These are phyloP conservation scores for Sebastes baramenuke DNA, from an alignment of 2,797 vertebrate species.

Conservation along the genomic window DNA sequence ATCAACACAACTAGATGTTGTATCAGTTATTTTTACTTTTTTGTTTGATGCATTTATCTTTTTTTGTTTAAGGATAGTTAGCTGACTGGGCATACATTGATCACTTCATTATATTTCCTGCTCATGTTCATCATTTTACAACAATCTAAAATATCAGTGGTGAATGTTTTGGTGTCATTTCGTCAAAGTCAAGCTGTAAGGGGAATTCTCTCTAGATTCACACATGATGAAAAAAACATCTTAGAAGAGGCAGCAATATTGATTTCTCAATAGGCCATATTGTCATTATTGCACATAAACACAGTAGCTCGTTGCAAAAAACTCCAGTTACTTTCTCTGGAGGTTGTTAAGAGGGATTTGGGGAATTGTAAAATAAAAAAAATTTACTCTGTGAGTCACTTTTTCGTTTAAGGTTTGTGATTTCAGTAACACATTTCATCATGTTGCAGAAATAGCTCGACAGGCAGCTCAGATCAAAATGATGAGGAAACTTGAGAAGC, in stretches of 20 bases:
- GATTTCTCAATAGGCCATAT: neutral
- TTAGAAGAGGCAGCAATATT: neutral
- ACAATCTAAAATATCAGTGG: neutral
- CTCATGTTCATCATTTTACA: neutral
- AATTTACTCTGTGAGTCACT: neutral
- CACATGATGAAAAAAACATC: neutral
- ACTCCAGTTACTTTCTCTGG: neutral
- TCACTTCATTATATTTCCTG: neutral
- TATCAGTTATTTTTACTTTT: neutral
- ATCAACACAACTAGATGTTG: neutral
- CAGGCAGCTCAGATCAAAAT: conserved; percentile 96
- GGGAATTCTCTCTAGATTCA: neutral
- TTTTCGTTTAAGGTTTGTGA: neutral
- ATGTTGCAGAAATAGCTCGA: conserved; percentile 91
- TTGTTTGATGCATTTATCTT: neutral
- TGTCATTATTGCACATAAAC: neutral
- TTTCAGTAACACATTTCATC: conserved; percentile 22
- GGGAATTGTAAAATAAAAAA: neutral
- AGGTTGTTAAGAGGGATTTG: neutral
- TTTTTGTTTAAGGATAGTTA: neutral
- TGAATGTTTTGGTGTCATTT: neutral
- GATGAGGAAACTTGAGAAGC: conserved; percentile 93
- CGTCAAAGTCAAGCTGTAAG: neutral
- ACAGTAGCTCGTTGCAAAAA: neutral
- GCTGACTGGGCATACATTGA: neutral